These are phyloP conservation scores for Arizona elegans DNA, from an alignment of 2,113 vertebrate genomes.

Conservation along the genomic window DNA sequence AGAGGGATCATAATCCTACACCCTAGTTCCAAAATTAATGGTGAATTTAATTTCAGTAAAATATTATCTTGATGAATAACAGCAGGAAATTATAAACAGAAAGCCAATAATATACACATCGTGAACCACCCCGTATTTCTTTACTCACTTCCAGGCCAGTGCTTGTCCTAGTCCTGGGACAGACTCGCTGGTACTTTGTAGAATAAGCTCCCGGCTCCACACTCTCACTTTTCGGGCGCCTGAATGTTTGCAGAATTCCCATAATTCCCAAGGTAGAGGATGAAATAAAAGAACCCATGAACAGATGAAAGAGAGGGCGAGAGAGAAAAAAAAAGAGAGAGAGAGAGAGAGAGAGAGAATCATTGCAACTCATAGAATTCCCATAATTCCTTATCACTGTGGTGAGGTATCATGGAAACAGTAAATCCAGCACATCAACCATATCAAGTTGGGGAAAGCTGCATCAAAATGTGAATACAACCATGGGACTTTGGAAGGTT, in stretches of 20 bases:
- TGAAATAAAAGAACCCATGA: not conserved
- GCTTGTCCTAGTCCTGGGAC: constrained; percentile 85
- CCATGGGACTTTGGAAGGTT: not conserved
- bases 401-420: not conserved
- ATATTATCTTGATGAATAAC: not conserved
- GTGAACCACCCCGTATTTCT: not conserved
- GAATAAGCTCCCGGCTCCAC: constrained; percentile 86
- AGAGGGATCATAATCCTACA: not conserved
- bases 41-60: not conserved
- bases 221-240: constrained; percentile 81
- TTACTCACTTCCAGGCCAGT: constrained; percentile 91
- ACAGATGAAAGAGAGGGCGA: not conserved
- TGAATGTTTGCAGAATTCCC: constrained; percentile 32
- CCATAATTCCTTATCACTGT: not conserved
- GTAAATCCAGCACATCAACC: not conserved
- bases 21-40: not conserved
- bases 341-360: not conserved
- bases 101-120: not conserved
- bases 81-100: not conserved
- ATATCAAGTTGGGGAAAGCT: not conserved
- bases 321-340: not conserved
- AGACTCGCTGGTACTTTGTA: constrained; percentile 91
- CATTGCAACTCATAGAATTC: not conserved
- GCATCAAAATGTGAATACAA: not conserved
- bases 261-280: not conserved